Percentiles rank a stretch among this genome's conserved stretches.
These are phyloP conservation scores for Rhinatrema bivittatum DNA, from an alignment of 2,797 vertebrate genomes.

Conservation along the genomic window DNA sequence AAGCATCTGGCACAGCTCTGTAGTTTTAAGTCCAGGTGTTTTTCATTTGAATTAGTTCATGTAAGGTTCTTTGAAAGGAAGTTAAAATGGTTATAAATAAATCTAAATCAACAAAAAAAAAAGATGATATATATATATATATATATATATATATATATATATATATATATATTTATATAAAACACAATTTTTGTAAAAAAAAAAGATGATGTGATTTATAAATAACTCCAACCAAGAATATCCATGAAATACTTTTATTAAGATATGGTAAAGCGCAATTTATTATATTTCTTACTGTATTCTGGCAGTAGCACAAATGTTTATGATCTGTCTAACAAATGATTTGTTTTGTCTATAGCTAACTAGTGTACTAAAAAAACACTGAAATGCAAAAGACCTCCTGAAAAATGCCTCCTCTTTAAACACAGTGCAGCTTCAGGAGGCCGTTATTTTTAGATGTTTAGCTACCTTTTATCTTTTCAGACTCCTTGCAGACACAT, in stretches of 20 bases:
- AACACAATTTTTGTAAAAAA: too few species aligned
- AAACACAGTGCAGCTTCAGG: too few species aligned
- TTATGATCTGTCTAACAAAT: slow-evolving; percentile 10
- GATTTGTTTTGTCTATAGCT: slow-evolving; percentile 17
- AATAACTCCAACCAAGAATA: too few species aligned
- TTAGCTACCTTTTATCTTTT: too few species aligned
- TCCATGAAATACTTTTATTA: slow-evolving; percentile 2
- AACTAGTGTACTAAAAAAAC: slow-evolving; percentile 18
- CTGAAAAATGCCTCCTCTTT: slow-evolving; percentile 15
- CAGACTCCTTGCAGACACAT: too few species aligned
- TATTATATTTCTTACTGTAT: slow-evolving; percentile 18
- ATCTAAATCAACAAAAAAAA: too few species aligned
- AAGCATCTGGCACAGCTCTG: slow-evolving; percentile 46
- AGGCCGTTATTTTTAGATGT: too few species aligned
- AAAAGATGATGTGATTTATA: too few species aligned
- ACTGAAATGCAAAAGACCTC: neutral
- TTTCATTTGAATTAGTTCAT: slow-evolving; percentile 57
- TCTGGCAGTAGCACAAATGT: slow-evolving; percentile 15
- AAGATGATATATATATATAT: too few species aligned
- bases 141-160: too few species aligned
- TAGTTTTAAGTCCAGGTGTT: slow-evolving; percentile 48
- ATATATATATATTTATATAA: too few species aligned
- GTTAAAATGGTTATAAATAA: slow-evolving; percentile 45
- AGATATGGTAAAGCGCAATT: slow-evolving; percentile 10
- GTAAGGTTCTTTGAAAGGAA: slow-evolving; percentile 52